Evolutionary conservation across 2,113 vertebrate genomes (phyloP).

Genomic region (Labrus mixtus): DNA sequence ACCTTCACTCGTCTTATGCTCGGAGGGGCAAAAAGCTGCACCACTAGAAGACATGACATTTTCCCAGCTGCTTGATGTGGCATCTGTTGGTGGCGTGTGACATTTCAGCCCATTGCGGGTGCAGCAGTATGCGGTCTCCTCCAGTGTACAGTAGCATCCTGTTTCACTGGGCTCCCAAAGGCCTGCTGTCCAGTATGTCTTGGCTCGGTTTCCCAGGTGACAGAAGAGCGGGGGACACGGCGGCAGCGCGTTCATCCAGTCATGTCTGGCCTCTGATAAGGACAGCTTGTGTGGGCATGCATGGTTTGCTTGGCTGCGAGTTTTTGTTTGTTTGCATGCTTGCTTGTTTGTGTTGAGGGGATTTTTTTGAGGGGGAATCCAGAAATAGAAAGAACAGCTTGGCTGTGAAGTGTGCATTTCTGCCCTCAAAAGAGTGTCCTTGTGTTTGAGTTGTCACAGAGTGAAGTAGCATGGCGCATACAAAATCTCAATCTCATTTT

Average conservation of each 20-base stretch:
- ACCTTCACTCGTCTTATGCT: slow-evolving; percentile 39
- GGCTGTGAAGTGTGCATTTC: slow-evolving; percentile 39
- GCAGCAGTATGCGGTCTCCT: slow-evolving; percentile 44
- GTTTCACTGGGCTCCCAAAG: not conserved
- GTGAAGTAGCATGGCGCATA: slow-evolving; percentile 3
- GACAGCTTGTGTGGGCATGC: slow-evolving; percentile 54
- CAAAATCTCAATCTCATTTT: not conserved
- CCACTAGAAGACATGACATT: slow-evolving; percentile 60
- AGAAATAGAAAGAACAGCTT: slow-evolving; percentile 32
- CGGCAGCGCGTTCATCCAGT: slow-evolving; percentile 16
- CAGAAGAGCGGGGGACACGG: slow-evolving; percentile 41
- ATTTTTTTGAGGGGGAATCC: slow-evolving; percentile 31
- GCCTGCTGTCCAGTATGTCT: slow-evolving; percentile 56
- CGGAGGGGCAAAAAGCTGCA: slow-evolving; percentile 22
- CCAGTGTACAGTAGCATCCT: slow-evolving; percentile 17
- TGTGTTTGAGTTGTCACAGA: slow-evolving; percentile 45
- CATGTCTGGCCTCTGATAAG: slow-evolving; percentile 64
- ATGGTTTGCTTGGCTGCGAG: slow-evolving; percentile 34
- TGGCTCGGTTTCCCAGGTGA: slow-evolving; percentile 61
- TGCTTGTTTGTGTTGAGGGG: slow-evolving; percentile 19
- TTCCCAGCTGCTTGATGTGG: slow-evolving; percentile 47
- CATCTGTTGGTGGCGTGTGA: slow-evolving; percentile 52
- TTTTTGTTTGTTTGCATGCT: slow-evolving; percentile 37
- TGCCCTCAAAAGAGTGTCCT: slow-evolving; percentile 28
- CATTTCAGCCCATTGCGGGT: slow-evolving; percentile 54